Evolutionary conservation across 2,888 invertebrate genomes (phyloP).

Genomic region (Steinernema hermaphroditum): DNA sequence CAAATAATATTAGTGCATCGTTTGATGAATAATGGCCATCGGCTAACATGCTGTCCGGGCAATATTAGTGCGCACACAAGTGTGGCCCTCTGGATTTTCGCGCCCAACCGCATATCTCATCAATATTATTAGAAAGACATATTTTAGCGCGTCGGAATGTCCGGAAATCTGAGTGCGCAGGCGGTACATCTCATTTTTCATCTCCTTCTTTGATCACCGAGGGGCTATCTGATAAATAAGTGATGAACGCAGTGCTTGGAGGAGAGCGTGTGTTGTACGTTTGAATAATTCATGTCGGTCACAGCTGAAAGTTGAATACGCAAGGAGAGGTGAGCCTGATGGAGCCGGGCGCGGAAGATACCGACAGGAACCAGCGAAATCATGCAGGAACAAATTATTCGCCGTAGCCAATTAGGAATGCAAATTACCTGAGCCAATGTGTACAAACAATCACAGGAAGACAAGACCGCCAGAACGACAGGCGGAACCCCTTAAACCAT

Average conservation of each 20-base stretch:
- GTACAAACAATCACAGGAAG: not conserved
- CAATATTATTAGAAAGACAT: not conserved
- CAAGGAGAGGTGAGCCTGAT: not conserved
- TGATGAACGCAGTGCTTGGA: slow-evolving; percentile 1
- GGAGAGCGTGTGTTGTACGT: slow-evolving; percentile 13
- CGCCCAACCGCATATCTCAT: not conserved
- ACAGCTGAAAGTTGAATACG: slow-evolving; percentile 3
- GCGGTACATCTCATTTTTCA: no score
- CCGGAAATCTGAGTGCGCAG: no score
- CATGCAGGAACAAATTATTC: slow-evolving; percentile 9
- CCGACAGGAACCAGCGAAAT: not conserved
- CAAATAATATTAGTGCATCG: slow-evolving; percentile 26
- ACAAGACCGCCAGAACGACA: not conserved
- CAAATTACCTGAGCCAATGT: not conserved
- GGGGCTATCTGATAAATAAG: not conserved
- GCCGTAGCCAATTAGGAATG: slow-evolving; percentile 18
- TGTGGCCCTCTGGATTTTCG: not conserved
- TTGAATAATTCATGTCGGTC: slow-evolving; percentile 10
- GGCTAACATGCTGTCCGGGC: slow-evolving; percentile 6
- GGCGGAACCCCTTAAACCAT: slow-evolving; percentile 5
- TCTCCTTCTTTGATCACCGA: no score
- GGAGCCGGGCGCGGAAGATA: not conserved
- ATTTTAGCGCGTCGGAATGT: no score
- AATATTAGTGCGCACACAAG: slow-evolving; percentile 17
- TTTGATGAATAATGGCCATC: slow-evolving; percentile 28